These are phyloP conservation scores for Platichthys stellatus DNA, from an alignment of 2,113 vertebrate species.

Conservation along the genomic window DNA sequence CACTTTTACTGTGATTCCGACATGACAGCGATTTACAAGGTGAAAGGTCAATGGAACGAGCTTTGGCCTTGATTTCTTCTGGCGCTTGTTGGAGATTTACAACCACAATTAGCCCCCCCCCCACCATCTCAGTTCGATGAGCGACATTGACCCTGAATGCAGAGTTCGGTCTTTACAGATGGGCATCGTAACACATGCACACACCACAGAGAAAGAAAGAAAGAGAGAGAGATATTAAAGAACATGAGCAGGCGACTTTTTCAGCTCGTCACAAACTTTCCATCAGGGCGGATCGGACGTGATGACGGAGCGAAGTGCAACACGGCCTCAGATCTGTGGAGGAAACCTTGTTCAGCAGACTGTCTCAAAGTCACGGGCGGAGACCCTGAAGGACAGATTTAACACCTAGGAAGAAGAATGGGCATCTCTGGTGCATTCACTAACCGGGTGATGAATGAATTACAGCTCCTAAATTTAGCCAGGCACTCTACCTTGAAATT, in stretches of 20 bases:
- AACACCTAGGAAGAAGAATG: constrained; percentile 78
- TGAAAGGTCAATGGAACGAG: constrained; percentile 30
- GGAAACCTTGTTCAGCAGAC: constrained; percentile 66
- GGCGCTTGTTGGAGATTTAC: constrained; percentile 44
- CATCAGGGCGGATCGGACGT: constrained; percentile 18
- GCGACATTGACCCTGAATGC: constrained; percentile 38
- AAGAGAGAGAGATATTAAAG: constrained; percentile 18
- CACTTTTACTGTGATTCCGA: constrained; percentile 3
- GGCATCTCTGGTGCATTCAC: constrained; percentile 75
- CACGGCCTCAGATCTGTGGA: constrained; percentile 55
- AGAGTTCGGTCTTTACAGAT: constrained; percentile 47
- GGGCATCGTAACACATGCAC: constrained; percentile 40
- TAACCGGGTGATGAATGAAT: constrained; percentile 83
- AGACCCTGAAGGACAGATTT: constrained; percentile 81
- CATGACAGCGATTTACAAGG: constrained; percentile 27
- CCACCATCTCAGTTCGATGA: constrained; percentile 36
- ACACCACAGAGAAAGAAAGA: background rate
- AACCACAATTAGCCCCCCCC: constrained; percentile 37
- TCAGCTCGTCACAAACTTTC: background rate
- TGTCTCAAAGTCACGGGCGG: constrained; percentile 78
- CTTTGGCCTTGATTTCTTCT: constrained; percentile 11
- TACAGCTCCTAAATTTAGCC: constrained; percentile 81
- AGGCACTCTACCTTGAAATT: constrained; percentile 84
- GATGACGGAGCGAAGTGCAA: constrained; percentile 10
- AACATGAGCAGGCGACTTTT: background rate